These are phyloP conservation scores for Sesamia nonagrioides DNA, from an alignment of 1,140 invertebrate genomes.

Conservation along the genomic window DNA sequence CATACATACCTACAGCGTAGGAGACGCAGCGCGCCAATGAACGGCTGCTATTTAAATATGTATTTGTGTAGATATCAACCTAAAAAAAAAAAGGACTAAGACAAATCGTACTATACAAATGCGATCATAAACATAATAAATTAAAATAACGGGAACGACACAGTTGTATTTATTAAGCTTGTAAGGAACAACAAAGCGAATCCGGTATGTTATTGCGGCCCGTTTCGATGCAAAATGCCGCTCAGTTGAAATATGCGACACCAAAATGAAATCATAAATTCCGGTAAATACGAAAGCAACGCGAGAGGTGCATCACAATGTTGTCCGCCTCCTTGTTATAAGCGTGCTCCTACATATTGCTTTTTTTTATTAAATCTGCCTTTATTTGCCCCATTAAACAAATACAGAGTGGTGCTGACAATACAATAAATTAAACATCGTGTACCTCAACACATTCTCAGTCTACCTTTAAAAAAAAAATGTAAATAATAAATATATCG, in stretches of 20 bases:
- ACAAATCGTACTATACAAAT: constrained; percentile 35
- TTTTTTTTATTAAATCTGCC: constrained; percentile 15
- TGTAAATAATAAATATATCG: too few species aligned
- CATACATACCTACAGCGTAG: too few species aligned
- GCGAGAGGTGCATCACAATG: constrained; percentile 56
- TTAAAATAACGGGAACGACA: constrained; percentile 48
- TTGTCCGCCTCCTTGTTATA: constrained; percentile 38
- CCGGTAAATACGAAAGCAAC: constrained; percentile 72
- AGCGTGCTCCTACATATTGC: neutral
- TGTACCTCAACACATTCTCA: too few species aligned
- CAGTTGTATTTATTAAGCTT: constrained; percentile 58
- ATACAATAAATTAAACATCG: too few species aligned
- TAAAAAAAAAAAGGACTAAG: constrained; percentile 1
- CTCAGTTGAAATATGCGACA: constrained; percentile 80
- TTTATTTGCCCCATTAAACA: neutral
- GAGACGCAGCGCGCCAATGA: too few species aligned
- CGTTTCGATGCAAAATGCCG: constrained; percentile 79
- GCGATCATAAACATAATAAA: constrained; percentile 37
- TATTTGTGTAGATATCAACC: neutral
- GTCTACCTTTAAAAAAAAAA: too few species aligned
- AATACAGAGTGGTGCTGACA: too few species aligned
- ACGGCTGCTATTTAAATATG: constrained; percentile 3
- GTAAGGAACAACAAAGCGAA: constrained; percentile 65
- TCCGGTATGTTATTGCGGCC: constrained; percentile 72
- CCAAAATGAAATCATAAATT: constrained; percentile 85